Percentiles rank a stretch among this genome's conserved stretches.
These are phyloP conservation scores for Trogon melanurus DNA, from an alignment of 2,113 vertebrate genomes.

Conservation along the genomic window DNA sequence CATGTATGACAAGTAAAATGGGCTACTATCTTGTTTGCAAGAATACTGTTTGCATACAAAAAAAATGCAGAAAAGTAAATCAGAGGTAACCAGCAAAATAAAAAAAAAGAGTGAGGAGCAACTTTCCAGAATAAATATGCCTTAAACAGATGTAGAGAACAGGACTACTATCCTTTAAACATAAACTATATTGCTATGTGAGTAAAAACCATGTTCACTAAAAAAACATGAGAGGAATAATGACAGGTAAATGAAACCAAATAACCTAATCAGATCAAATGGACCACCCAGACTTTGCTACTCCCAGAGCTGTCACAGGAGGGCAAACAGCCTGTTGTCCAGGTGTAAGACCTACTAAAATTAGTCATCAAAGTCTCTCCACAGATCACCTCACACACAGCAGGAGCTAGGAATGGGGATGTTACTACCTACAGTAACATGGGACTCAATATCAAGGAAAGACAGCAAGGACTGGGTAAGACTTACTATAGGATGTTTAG, in stretches of 20 bases:
- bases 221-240: background rate
- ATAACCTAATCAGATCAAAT: background rate
- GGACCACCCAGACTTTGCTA: background rate
- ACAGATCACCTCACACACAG: background rate
- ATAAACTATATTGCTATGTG: background rate
- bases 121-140: background rate
- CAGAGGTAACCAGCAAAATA: background rate
- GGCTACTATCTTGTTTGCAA: background rate
- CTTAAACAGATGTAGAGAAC: background rate
- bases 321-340: background rate
- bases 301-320: background rate
- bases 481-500: background rate
- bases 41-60: background rate
- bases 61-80: background rate
- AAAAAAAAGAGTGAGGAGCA: background rate
- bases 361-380: background rate
- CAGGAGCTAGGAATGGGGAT: background rate
- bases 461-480: background rate
- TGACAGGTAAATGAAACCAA: background rate
- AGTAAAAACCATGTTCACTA: background rate
- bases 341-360: background rate
- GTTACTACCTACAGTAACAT: background rate
- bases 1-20: background rate
- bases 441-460: background rate
- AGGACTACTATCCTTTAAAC: background rate